A percentile compares a stretch with the other conserved stretches of the same genome.
Conservation (phyloP, 2,113 vertebrate species). For the Solea senegalensis region DNA sequence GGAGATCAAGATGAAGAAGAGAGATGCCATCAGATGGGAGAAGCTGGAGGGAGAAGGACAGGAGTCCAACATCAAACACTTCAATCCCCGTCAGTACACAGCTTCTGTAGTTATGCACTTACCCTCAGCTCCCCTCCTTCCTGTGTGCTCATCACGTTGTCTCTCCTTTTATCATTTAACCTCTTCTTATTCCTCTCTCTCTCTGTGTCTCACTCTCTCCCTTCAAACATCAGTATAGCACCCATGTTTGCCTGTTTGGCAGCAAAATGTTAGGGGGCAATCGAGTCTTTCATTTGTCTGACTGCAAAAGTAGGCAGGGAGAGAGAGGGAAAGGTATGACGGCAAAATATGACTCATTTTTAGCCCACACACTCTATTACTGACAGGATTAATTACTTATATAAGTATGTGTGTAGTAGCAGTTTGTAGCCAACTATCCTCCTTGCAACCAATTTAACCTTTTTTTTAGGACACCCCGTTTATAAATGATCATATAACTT, state of each 20-base stretch:
- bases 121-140: conserved; percentile 17
- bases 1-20: conserved; percentile 98
- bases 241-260: conserved; percentile 60
- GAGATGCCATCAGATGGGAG: conserved; percentile 94
- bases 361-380: conserved; percentile 64
- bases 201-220: conserved; percentile 15
- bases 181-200: conserved; percentile 23
- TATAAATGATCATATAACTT: conserved; percentile 24
- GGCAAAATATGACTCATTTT: conserved; percentile 62
- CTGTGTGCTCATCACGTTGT: conserved; percentile 25
- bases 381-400: conserved; percentile 71
- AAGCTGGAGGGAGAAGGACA: conserved; percentile 90
- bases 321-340: conserved; percentile 56
- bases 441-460: conserved; percentile 14
- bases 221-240: conserved; percentile 61
- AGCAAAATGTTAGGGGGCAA: conserved; percentile 71
- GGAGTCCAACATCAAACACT: conserved; percentile 85
- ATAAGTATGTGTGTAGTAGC: conserved; percentile 50
- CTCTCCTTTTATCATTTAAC: conserved; percentile 6
- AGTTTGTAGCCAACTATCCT: conserved; percentile 51
- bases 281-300: conserved; percentile 68
- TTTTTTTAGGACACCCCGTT: conserved; percentile 11
- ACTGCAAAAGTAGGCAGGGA: conserved; percentile 61
- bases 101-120: conserved; percentile 29
- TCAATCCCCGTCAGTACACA: conserved; percentile 86